Percentiles rank a stretch among this genome's conserved stretches.
Evolutionary conservation across 2,888 invertebrate genomes (phyloP).

Genomic region (Pantelozetes paolii): DNA sequence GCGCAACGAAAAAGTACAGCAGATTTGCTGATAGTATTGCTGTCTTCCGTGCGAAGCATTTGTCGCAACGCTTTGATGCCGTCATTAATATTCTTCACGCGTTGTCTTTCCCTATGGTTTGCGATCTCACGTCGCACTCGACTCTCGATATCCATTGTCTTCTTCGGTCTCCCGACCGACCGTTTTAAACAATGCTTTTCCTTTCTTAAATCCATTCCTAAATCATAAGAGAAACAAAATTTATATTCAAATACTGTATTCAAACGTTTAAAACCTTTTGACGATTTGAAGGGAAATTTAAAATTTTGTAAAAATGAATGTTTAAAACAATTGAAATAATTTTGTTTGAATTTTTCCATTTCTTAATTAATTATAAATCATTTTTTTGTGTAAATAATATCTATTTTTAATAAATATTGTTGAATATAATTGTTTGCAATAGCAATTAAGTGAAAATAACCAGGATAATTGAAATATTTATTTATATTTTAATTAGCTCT

Average conservation of each 20-base stretch:
- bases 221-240: background rate
- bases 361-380: too few species aligned
- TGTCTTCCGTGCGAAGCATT: background rate
- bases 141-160: background rate
- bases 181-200: background rate
- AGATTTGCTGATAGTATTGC: background rate
- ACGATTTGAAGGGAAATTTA: too few species aligned
- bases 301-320: background rate
- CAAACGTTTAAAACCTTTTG: too few species aligned
- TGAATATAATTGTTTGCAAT: too few species aligned
- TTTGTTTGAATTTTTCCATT: too few species aligned
- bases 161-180: background rate
- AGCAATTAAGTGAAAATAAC: too few species aligned
- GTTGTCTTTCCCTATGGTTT: background rate
- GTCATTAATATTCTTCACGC: background rate
- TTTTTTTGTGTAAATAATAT: too few species aligned
- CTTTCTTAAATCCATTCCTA: background rate
- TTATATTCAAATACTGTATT: background rate
- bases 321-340: background rate
- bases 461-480: too few species aligned
- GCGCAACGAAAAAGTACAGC: slow-evolving; percentile 13
- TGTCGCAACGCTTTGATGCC: background rate
- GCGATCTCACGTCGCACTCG: background rate
- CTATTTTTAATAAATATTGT: too few species aligned
- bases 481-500: too few species aligned